A percentile compares a stretch with the other conserved stretches of the same genome.
Conservation (phyloP, 2,888 invertebrate species). For the Notodonta dromedarius region DNA sequence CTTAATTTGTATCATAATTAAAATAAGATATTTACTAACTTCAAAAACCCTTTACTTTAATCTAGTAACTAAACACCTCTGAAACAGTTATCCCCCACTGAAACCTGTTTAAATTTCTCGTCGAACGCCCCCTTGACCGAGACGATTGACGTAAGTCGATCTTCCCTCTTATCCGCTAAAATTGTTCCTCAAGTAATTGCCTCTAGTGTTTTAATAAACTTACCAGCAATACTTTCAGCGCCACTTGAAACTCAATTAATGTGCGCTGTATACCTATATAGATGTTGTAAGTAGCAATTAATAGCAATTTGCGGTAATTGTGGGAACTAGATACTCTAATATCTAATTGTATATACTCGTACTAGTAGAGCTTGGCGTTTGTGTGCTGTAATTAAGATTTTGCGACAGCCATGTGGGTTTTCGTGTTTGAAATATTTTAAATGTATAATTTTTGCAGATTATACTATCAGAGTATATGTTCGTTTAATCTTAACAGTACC, state of each 20-base stretch:
- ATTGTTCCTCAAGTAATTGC: conserved; percentile 21
- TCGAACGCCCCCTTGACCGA: conserved; percentile 27
- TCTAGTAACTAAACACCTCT: not conserved
- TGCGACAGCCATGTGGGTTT: no score
- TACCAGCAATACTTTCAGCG: conserved; percentile 22
- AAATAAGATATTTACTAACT: not conserved
- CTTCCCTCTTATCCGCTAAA: not conserved
- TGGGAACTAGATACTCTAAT: no score
- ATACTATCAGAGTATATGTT: no score
- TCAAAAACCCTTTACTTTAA: not conserved
- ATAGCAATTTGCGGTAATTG: not conserved
- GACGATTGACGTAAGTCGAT: conserved; percentile 18
- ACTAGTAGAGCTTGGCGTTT: no score
- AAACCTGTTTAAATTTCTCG: conserved; percentile 29
- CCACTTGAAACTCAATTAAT: conserved; percentile 8
- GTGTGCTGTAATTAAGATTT: no score
- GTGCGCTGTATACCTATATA: not conserved
- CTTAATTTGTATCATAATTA: not conserved
- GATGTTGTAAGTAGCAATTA: not conserved
- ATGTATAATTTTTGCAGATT: no score
- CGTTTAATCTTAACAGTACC: no score
- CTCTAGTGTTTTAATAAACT: conserved; percentile 34
- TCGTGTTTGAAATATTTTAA: no score
- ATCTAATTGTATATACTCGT: no score
- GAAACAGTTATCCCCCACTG: conserved; percentile 12